Evolutionary conservation across 1,140 invertebrate genomes (phyloP), one percentile per base, ranked within the genome.

Genomic region (Tribolium castaneum): DNA sequence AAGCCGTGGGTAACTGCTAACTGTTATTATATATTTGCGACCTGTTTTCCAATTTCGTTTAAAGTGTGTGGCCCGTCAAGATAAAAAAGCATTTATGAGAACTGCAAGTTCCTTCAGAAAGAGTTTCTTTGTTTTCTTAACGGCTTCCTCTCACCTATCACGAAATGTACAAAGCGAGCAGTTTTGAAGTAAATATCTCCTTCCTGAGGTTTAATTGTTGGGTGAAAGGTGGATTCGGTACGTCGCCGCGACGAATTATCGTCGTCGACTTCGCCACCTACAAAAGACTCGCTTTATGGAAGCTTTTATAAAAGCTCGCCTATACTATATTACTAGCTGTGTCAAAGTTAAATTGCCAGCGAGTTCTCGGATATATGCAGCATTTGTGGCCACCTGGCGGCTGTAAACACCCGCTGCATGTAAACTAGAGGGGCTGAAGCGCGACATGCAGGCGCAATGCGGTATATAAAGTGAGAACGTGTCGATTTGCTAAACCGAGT

Each of bases 381-480:
- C 62, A 71, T 77, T 71, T 77, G 75, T 54, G 59, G 75, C 75
- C 75, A 77, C 75, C 75, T 77, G 75, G 75, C 66, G 75, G 59
- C 62, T 72, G 34, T 77, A 77, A 76, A 77, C 75, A 77, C 62
- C 62, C 59, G 62, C 75, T 77, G 75, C 75, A 77, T 77, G 75
- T 77, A 77, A 77, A 77, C 75, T 54, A 77, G 34, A 14, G 50
- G 6, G 49, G 13, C 52, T 39, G 19, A 10, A 7, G 62, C 45
- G 45, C 39, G 59, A 77, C 75, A 77, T 52, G 45, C 59, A 77
- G 59, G 66, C 75, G 75, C 75, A 77, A 71, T 71, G 75, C 75
- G 59, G 75, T 72, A 77, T 51, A 77, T 54, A 73, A 77, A 76
- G 39, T 70, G 75, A 52, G 59, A 50, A 76, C 75, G 75, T 76